Conservation (phyloP, 2,888 invertebrate genomes). For the Hydrotaea diabolus region DNA sequence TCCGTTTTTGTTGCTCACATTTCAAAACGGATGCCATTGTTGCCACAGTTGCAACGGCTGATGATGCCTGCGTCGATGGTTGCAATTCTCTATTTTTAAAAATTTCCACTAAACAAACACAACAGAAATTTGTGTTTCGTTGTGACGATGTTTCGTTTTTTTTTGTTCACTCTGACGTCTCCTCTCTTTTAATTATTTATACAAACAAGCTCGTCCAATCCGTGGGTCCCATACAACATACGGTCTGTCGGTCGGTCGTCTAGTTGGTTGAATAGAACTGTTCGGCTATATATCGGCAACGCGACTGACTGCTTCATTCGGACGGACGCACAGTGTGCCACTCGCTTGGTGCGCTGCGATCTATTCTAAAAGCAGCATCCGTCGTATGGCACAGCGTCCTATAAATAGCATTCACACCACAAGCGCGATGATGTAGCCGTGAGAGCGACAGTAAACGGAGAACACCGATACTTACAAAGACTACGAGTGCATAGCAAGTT, state of each 20-base stretch:
- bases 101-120: slow-evolving; percentile 37
- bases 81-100: slow-evolving; percentile 57
- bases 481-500: not conserved
- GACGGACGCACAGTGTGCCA: not conserved
- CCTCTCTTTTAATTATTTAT: slow-evolving; percentile 12
- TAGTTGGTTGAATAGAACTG: not conserved
- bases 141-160: not conserved
- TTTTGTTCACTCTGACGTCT: not conserved
- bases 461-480: not conserved
- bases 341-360: not conserved
- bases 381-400: slow-evolving; percentile 21
- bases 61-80: slow-evolving; percentile 38
- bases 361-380: not conserved
- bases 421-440: not conserved
- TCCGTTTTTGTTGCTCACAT: not conserved
- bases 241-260: not conserved
- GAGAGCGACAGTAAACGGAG: not conserved
- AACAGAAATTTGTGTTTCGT: not conserved
- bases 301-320: not conserved
- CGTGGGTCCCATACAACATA: slow-evolving; percentile 17
- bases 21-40: slow-evolving; percentile 7
- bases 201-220: slow-evolving; percentile 23
- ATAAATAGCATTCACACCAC: not conserved
- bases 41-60: slow-evolving; percentile 16
- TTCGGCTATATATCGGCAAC: not conserved